Percentiles rank a stretch among this genome's conserved stretches.
Evolutionary conservation across 2,113 vertebrate genomes (phyloP).

Genomic region (Aix galericulata): DNA sequence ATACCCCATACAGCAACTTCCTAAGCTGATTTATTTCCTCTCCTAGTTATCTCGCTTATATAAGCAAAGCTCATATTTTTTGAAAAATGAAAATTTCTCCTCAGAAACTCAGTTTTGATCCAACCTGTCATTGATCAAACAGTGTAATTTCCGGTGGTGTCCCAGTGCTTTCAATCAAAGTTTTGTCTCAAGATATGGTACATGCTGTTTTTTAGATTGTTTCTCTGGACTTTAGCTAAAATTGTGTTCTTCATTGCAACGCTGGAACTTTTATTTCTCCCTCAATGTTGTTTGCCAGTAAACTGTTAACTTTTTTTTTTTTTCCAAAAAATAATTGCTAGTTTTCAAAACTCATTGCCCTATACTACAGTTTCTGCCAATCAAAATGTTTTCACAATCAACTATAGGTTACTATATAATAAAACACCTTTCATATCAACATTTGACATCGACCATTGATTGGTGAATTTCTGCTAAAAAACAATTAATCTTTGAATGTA

Average conservation of each 20-base stretch:
- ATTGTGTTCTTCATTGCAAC: neutral
- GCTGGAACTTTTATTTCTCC: neutral
- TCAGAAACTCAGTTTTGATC: neutral
- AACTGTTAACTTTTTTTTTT: neutral
- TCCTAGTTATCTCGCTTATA: neutral
- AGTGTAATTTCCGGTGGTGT: neutral
- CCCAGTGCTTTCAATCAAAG: conserved; percentile 30
- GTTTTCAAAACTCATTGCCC: neutral
- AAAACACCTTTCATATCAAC: neutral
- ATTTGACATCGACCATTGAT: neutral
- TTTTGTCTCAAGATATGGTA: neutral
- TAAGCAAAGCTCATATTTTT: neutral
- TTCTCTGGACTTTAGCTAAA: conserved; percentile 25
- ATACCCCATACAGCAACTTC: neutral
- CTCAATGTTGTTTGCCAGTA: neutral
- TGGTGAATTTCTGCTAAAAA: neutral
- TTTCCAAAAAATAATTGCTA: neutral
- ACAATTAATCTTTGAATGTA: neutral
- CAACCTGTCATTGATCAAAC: neutral
- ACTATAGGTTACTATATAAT: neutral
- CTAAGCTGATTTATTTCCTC: neutral
- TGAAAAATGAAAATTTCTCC: neutral
- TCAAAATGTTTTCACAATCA: neutral
- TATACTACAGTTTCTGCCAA: neutral
- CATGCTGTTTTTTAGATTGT: neutral